phyloP scores from a whole-genome alignment of 2,888 invertebrate genomes.

The Anagyrus pseudococci region DNA sequence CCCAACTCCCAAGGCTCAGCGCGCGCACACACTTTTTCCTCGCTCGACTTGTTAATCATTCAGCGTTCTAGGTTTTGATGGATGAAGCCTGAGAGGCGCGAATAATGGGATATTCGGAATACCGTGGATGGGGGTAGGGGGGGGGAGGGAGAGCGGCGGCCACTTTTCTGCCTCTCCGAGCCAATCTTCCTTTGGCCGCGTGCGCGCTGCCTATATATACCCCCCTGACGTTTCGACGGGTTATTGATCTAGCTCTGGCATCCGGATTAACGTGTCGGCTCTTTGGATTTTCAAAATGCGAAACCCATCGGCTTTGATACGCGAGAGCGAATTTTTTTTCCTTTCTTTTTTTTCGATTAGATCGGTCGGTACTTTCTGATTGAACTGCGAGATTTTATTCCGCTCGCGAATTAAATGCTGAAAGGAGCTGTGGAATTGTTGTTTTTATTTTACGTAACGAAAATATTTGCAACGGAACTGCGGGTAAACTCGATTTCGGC shows the following conservation, averaged over 20 bases:
- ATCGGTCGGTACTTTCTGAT: no score
- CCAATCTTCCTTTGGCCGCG: neutral
- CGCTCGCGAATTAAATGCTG: no score
- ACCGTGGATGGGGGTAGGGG: no score
- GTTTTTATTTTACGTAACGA: no score
- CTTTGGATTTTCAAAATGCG: no score
- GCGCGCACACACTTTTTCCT: neutral
- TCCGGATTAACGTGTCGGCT: conserved; percentile 2
- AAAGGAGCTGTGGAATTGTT: no score
- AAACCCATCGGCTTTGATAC: no score
- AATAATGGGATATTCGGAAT: conserved; percentile 9
- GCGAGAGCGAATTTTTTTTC: no score
- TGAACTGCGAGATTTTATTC: no score
- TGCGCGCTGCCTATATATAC: neutral
- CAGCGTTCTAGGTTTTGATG: neutral
- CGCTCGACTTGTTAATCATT: conserved; percentile 13
- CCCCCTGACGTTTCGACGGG: conserved; percentile 6
- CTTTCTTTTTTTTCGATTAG: no score
- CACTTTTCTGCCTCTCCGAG: conserved; percentile 15
- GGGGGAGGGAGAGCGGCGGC: neutral
- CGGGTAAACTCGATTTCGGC: no score
- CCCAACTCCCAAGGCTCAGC: neutral
- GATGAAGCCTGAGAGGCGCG: neutral
- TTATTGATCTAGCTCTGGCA: conserved; percentile 11
- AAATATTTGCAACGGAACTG: no score